Conservation (phyloP, 2,113 vertebrate genomes). For the Oreocharis arfaki region DNA sequence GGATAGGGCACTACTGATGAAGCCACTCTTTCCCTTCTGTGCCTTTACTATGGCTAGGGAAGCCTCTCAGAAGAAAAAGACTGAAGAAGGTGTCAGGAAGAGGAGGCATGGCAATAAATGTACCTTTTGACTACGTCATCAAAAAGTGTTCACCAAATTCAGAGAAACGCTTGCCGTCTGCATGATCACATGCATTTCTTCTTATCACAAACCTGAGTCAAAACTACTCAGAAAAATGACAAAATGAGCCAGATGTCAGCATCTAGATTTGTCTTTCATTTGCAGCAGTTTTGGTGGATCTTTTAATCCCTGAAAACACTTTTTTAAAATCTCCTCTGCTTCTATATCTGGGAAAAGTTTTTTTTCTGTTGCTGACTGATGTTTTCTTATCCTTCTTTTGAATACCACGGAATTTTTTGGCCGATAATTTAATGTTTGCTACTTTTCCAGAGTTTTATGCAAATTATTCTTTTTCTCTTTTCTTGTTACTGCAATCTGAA, state of each 20-base stretch:
- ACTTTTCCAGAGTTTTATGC: background rate
- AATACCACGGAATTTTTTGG: background rate
- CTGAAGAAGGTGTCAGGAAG: background rate
- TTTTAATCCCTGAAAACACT: background rate
- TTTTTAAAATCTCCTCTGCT: background rate
- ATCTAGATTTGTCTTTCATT: background rate
- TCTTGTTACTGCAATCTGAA: background rate
- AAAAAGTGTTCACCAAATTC: background rate
- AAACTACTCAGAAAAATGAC: background rate
- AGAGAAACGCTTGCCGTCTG: background rate
- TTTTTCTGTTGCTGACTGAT: background rate
- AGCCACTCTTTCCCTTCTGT: background rate
- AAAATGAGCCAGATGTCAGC: background rate
- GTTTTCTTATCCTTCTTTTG: background rate
- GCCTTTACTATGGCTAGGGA: background rate
- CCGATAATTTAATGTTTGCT: background rate
- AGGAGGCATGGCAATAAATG: background rate
- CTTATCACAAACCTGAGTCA: background rate
- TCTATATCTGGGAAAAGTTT: background rate
- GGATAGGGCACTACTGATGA: background rate
- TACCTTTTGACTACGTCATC: background rate
- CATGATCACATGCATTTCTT: background rate
- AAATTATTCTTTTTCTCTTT: background rate
- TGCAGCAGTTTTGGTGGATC: background rate
- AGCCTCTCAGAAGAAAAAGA: background rate